Evolutionary conservation across 64 coral and sea anemone species (phyloP).

Genomic region (Montipora foliosa): DNA sequence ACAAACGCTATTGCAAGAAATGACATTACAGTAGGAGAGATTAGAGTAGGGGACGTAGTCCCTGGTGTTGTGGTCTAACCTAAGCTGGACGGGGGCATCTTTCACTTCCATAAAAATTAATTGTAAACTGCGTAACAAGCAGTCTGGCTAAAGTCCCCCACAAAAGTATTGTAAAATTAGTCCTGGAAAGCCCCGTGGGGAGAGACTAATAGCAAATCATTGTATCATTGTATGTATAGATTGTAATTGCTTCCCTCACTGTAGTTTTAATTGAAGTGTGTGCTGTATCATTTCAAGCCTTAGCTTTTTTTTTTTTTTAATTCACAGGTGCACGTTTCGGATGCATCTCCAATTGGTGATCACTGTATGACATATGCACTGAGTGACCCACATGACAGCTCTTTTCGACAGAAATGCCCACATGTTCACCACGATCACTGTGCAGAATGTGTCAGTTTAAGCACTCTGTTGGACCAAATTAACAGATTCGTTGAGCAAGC

Average conservation of each 20-base stretch:
- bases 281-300: neutral
- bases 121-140: no score
- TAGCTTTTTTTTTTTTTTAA: neutral
- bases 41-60: no score
- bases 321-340: neutral
- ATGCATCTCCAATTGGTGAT: neutral
- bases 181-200: no score
- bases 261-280: neutral
- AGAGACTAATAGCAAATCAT: no score
- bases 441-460: conserved; percentile 7
- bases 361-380: conserved; percentile 33
- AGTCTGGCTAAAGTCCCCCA: no score
- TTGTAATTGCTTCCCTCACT: neutral
- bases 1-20: no score
- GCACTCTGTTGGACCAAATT: neutral
- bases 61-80: no score
- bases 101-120: no score
- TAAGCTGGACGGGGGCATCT: no score
- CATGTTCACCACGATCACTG: conserved; percentile 8
- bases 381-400: conserved; percentile 23
- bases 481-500: neutral
- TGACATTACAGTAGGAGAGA: no score
- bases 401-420: neutral
- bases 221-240: neutral
- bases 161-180: no score